A percentile compares a stretch with the other conserved stretches of the same genome.
Evolutionary conservation across 2,797 vertebrate genomes (phyloP).

Genomic region (Sphenopsis melanotis): DNA sequence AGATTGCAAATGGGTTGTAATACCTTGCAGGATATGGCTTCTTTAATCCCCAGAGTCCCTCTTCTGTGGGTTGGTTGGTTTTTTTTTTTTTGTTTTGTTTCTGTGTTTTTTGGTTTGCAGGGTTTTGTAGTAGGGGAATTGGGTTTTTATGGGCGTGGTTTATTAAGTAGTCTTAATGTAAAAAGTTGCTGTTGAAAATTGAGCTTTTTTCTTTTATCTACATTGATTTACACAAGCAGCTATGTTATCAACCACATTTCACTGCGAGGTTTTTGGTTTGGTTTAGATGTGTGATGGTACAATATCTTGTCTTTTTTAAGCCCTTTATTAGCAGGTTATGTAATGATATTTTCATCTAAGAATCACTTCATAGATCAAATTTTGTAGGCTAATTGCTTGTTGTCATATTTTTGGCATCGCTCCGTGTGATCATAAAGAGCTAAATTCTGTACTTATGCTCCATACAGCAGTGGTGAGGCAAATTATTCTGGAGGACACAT

Average conservation of each 20-base stretch:
- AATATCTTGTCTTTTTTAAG: not conserved
- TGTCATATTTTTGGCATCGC: not conserved
- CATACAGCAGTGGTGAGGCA: not conserved
- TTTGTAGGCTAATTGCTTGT: not conserved
- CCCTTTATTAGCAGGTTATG: not conserved
- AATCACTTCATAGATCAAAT: not conserved
- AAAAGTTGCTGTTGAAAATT: not conserved
- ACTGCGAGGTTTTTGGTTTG: not conserved
- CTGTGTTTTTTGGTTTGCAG: not conserved
- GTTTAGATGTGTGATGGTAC: not conserved
- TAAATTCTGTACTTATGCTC: not conserved
- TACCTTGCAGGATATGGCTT: not conserved
- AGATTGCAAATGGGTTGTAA: not conserved
- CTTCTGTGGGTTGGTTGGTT: not conserved
- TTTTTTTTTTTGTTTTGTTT: not conserved
- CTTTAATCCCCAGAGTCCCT: not conserved
- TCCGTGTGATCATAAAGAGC: not conserved
- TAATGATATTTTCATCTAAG: not conserved
- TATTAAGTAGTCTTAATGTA: not conserved
- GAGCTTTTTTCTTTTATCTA: not conserved
- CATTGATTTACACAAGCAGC: not conserved
- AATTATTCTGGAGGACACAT: not conserved
- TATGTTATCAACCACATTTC: not conserved
- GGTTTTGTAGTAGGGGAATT: not conserved
- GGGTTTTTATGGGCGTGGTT: accelerated